Evolutionary conservation across 2,888 invertebrate genomes (phyloP), one percentile per base, ranked within the genome.

Genomic region (Plebejus anna): DNA sequence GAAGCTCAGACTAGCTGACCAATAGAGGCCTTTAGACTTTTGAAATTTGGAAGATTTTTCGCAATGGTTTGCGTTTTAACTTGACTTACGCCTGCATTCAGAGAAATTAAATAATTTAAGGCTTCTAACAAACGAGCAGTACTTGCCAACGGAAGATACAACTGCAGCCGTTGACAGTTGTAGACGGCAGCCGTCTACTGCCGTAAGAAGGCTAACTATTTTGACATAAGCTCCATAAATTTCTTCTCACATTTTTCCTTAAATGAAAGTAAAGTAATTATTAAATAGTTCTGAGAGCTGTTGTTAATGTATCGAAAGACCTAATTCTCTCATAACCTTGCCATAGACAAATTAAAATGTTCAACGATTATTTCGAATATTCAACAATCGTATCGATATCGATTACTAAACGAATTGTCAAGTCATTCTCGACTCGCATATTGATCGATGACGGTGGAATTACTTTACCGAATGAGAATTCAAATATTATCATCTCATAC

Each of bases 401-500:
- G 22, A 22, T 66, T 36, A 13, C 32, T 4, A 55, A 55, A 4
- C 55, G 16, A 66, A 36, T 66, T 66, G 36, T 28, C 13, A 36
- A 28, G 47, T 22, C 22, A 72, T 47, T 42, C 28, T 72, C 28
- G 72, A 47, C 9, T n/a, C 9, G 42, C 13, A 72, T 13, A 22
- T 28, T 42, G 72, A 47, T 72, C 22, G 72, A 47, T 47, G 47
- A 72, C 47, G 72, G 28, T 28, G 47, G 28, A 72, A 72, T 72
- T 47, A 47, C 72, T 47, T 72, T 47, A 42, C 9, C 72, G 72
- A 47, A 47, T 72, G 36, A 47, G 47, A 72, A 42, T 72, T 72
- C 72, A 72, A 72, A 72, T 72, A 72, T 66, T 66, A 66, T 72
- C 72, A 22, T 42, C 47, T 22, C 72, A 72, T 72, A 47, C 72